phyloP scores from a whole-genome alignment of 2,113 vertebrate species.

The Pholis gunnellus region DNA sequence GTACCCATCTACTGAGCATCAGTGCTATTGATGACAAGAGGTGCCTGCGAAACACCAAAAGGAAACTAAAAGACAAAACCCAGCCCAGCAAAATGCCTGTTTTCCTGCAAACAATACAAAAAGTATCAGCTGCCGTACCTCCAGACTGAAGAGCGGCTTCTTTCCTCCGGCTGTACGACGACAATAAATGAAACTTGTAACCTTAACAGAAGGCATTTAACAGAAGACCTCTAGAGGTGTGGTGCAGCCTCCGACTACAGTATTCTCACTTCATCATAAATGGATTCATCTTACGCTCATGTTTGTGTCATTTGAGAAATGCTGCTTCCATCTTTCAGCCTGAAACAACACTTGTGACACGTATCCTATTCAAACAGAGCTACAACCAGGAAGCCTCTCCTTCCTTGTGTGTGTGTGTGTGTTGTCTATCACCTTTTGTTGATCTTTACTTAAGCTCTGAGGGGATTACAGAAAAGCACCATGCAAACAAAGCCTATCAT shows the following conservation, averaged over 20 bases:
- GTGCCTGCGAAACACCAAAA: not conserved
- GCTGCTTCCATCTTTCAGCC: not conserved
- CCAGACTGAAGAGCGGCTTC: not conserved
- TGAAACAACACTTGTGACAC: not conserved
- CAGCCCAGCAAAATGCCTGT: no score
- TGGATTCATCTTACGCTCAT: not conserved
- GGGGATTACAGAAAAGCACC: conserved; percentile 43
- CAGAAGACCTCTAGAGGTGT: not conserved
- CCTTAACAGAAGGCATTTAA: not conserved
- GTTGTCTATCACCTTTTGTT: conserved; percentile 57
- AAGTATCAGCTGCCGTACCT: not conserved
- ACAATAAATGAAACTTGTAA: not conserved
- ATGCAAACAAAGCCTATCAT: conserved; percentile 63
- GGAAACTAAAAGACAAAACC: not conserved
- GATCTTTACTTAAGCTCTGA: conserved; percentile 49
- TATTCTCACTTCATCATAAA: not conserved
- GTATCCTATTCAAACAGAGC: conserved; percentile 1
- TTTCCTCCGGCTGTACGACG: no score
- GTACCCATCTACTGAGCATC: not conserved
- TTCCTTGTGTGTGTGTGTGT: conserved; percentile 19
- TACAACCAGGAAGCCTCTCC: not conserved
- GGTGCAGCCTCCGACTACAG: not conserved
- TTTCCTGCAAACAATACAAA: no score
- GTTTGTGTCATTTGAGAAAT: not conserved
- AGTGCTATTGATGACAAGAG: not conserved